Evolutionary conservation across 2,888 invertebrate species (phyloP), one percentile per base, ranked within the genome.

Genomic region (Drosophila cognata): DNA sequence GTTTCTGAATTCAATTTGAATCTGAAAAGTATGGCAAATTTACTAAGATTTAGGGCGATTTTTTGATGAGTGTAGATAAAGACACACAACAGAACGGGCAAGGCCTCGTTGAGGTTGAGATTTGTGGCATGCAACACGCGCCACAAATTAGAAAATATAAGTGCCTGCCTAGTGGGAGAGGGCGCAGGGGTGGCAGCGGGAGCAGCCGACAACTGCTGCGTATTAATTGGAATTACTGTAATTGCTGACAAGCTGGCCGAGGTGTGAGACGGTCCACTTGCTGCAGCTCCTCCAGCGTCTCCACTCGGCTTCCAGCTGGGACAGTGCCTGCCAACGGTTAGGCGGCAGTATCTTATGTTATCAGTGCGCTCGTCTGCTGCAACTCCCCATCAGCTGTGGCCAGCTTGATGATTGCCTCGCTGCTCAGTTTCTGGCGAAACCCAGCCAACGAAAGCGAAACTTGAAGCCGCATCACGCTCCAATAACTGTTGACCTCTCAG

Each of bases 71-170:
- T 74, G 53, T 69, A 65, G 56, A 62, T 71, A 65, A 65, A 69
- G 35, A 48, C 61, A 58, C 43, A 63, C 58, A 56, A 21, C 29
- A 25, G 29, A 59, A n/a, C 41, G 21, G 29, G 52, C 72, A 66
- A 60, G 43, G 63, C 43, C 63, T 77, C 46, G 77, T 77, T 79
- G 74, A 70, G 77, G 77, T 77, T 74, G 60, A 68, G 79, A 77
- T 81, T 81, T 85, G 89, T 90, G 86, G 90, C 92, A 91, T 91
- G 91, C 89, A 91, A 90, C 91, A 92, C 91, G 92, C 91, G 92
- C 92, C 92, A 88, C 91, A 91, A 91, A 90, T 91, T 90, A 88
- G 80, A 84, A 84, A 83, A 81, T 66, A 82, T 82, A 82, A 82
- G 74, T 79, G 82, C 68, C 64, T 56, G 57, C 48, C 71, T 7